Evolutionary conservation across 2,888 invertebrate species (phyloP), one percentile per base, ranked within the genome.

Genomic region (Bombylius discolor): DNA sequence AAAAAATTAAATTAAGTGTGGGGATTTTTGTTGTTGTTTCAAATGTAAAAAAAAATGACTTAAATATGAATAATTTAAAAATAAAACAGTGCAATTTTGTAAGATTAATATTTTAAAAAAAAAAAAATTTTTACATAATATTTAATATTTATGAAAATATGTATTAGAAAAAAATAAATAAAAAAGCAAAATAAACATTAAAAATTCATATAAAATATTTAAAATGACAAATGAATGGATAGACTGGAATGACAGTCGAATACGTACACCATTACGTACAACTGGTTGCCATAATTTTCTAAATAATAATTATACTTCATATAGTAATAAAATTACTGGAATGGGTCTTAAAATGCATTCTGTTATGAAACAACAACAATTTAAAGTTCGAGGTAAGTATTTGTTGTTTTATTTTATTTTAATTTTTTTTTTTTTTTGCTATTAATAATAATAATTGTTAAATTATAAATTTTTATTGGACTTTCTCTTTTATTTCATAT

Each of bases 161-260:
- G 34, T 36, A 36, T 4, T 11, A 42, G 39, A 42, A 42, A 11
- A 42, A 42, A 11, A 11, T 1, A 42, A 42, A 11, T 1, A 42
- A 50, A 34, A 33, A 48, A 51, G 23, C 5, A 47, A 44, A 52
- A 52, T 45, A 36, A 52, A 13, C n/a, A n/a, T 13, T 45, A 3
- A 53, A 44, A n/a, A 42, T 44, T 31, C 13, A 48, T 31, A 23
- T 11, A 34, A 39, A 55, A 31, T 23, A 34, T 39, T 47, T 32
- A 62, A 63, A 55, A 73, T 73, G 73, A 73, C 73, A 63, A 73
- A 73, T 65, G 73, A 73, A 62, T 73, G 73, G 73, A 71, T 73
- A 57, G 71, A 73, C 65, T 73, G 71, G 71, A 66, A 67, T 57
- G 73, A 72, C 64, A 68, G 68, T 64, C 67, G 72, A 58, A 66